phyloP scores from a whole-genome alignment of 2,797 vertebrate genomes.

The Malacoraja senta region DNA sequence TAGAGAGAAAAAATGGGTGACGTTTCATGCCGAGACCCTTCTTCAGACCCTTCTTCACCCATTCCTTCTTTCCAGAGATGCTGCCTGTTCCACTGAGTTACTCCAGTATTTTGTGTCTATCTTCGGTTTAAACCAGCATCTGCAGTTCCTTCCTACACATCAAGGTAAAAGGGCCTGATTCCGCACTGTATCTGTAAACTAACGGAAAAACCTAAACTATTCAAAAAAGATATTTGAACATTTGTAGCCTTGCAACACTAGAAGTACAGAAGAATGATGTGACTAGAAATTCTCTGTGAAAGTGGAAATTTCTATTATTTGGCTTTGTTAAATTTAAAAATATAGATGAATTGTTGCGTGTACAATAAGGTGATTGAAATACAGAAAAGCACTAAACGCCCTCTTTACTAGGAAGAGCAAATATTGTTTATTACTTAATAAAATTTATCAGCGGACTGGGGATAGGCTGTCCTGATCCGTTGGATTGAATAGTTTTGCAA shows the following conservation, averaged over 20 bases:
- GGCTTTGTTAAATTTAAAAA: not conserved
- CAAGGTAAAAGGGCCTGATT: too few relatives aligned
- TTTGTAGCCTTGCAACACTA: not conserved
- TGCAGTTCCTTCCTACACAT: too few relatives aligned
- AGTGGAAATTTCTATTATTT: not conserved
- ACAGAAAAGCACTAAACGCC: not conserved
- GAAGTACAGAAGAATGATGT: not conserved
- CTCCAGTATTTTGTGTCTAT: too few relatives aligned
- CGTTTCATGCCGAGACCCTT: too few relatives aligned
- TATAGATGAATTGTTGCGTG: not conserved
- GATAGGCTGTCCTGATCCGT: not conserved
- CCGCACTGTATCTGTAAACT: too few relatives aligned
- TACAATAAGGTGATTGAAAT: not conserved
- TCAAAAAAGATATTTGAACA: not conserved
- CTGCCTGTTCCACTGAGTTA: too few relatives aligned
- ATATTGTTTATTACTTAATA: not conserved
- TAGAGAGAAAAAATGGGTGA: too few relatives aligned
- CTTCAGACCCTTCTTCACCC: too few relatives aligned
- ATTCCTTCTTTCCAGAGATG: too few relatives aligned
- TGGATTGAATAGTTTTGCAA: slow-evolving; percentile 16
- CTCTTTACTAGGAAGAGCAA: not conserved
- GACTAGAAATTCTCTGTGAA: not conserved
- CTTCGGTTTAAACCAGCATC: too few relatives aligned
- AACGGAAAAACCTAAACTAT: too few relatives aligned
- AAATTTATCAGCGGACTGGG: not conserved